Evolutionary conservation across 2,113 vertebrate genomes (phyloP).

Genomic region (Sakesphorus luctuosus): DNA sequence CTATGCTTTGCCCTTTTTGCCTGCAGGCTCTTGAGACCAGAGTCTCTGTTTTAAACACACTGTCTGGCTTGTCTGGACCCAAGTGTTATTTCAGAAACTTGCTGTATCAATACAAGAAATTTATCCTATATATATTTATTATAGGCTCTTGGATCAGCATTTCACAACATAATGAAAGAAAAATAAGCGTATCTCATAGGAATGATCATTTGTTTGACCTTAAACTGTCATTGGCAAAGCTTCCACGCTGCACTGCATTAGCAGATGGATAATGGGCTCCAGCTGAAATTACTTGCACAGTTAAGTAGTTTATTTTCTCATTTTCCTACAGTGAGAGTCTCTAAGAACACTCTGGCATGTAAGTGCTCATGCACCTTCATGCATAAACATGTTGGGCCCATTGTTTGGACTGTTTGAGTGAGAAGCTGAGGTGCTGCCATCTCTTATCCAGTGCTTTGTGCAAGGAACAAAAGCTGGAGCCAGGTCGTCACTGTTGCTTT

Average conservation of each 20-base stretch:
- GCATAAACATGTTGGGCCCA: background rate
- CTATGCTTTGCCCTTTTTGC: background rate
- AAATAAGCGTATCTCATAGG: background rate
- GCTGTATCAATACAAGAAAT: background rate
- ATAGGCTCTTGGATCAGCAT: background rate
- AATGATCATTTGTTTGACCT: slow-evolving; percentile 49
- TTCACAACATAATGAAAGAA: background rate
- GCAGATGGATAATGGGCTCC: slow-evolving; percentile 75
- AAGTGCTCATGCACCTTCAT: background rate
- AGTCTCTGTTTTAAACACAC: background rate
- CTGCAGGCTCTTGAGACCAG: background rate
- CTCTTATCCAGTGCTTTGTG: background rate
- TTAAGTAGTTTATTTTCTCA: slow-evolving; percentile 62
- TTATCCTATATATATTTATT: background rate
- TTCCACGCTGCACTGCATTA: slow-evolving; percentile 58
- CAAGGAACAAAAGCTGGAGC: background rate
- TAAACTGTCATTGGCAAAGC: slow-evolving; percentile 68
- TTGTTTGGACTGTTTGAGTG: background rate
- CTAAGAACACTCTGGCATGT: background rate
- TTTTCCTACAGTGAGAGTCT: slow-evolving; percentile 36
- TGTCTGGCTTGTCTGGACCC: background rate
- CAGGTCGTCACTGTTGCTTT: background rate
- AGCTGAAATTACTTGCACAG: slow-evolving; percentile 69
- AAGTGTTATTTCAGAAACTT: background rate
- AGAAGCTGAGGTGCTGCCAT: background rate